Evolutionary conservation across 2,113 vertebrate genomes (phyloP), one percentile per base, ranked within the genome.

Genomic region (Urocolius indicus): DNA sequence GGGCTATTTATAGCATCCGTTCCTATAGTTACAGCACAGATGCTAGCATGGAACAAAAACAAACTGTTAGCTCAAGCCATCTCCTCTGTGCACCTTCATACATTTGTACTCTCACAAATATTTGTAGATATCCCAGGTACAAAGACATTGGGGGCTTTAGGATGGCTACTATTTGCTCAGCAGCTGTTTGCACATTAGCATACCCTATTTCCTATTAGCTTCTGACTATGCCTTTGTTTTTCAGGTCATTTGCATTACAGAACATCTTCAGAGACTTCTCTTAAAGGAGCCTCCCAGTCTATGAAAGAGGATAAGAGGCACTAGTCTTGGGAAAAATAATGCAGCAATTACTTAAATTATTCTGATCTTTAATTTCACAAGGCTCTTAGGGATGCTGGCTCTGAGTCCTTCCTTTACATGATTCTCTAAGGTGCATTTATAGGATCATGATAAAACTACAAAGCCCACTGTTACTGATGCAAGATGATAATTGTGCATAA

Each of bases 1-100:
- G 83, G 65, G 45, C 66, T 97, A 96, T 97, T 96, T 87, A 93
- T 96, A 92, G 85, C 76, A 22, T 17, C 34, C 0, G 22, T 78
- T 94, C 89, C 90, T 89, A 84, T 80, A 93, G 95, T 76, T 87
- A 90, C 92, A 84, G 81, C 67, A 79, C n/a, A 43, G 84, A 87
- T 92, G 69, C 78, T 79, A 76, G 52, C 83, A 69, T 8, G 26
- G 61, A 93, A 54, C 32, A 81, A 77, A 80, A 93, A n/a, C 55
- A 75, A 72, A 58, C 48, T 9, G 5, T 45, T 76, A 94, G 69
- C 69, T 92, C 66, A 49, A 85, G n/a, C 48, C 72, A 59, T 29
- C 71, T 77, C 51, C 41, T 75, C 59, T 41, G 46, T 27, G 43
- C 15, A 30, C 24, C 72, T 72, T 75, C 27, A 18, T 57, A 76